These are phyloP conservation scores for Sphaerophoria taeniata DNA, from an alignment of 2,888 invertebrate species.

Conservation along the genomic window DNA sequence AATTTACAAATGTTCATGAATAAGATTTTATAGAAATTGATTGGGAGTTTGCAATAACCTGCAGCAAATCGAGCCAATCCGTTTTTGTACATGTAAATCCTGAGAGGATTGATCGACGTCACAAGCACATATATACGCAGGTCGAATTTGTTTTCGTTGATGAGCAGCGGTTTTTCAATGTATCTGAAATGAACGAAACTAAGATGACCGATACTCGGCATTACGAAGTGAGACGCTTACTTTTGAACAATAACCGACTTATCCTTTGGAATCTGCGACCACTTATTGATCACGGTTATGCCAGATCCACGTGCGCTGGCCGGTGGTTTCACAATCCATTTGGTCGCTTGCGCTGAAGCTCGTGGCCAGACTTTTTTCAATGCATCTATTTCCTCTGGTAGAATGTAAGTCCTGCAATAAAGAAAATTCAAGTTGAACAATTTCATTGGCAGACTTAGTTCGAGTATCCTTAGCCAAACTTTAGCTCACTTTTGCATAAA, in stretches of 20 bases:
- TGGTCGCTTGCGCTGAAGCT: constrained; percentile 89
- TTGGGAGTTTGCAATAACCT: constrained; percentile 83
- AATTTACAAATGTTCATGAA: background rate
- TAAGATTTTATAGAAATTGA: background rate
- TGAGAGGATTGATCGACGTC: constrained; percentile 96
- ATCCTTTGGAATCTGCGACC: constrained; percentile 97
- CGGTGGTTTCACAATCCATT: constrained; percentile 99
- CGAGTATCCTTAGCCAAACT: background rate
- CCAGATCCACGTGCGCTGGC: constrained; percentile 98
- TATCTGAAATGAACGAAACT: constrained; percentile 83
- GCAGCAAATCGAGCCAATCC: constrained; percentile 98
- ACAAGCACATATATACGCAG: constrained; percentile 97
- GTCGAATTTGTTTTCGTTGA: constrained; percentile 98
- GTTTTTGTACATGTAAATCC: constrained; percentile 97
- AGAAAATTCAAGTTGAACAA: background rate
- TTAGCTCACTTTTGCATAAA: constrained; percentile 89
- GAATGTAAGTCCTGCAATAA: constrained; percentile 89
- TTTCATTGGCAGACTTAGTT: too few relatives aligned
- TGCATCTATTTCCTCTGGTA: constrained; percentile 93
- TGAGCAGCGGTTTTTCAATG: constrained; percentile 91
- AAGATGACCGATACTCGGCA: too few relatives aligned
- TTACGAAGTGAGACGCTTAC: constrained; percentile 72
- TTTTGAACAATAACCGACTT: constrained; percentile 95
- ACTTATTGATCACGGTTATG: constrained; percentile 96
- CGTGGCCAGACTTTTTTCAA: constrained; percentile 95